Evolutionary conservation across 2,113 vertebrate genomes (phyloP), one percentile per base, ranked within the genome.

Genomic region (Meriones unguiculatus): DNA sequence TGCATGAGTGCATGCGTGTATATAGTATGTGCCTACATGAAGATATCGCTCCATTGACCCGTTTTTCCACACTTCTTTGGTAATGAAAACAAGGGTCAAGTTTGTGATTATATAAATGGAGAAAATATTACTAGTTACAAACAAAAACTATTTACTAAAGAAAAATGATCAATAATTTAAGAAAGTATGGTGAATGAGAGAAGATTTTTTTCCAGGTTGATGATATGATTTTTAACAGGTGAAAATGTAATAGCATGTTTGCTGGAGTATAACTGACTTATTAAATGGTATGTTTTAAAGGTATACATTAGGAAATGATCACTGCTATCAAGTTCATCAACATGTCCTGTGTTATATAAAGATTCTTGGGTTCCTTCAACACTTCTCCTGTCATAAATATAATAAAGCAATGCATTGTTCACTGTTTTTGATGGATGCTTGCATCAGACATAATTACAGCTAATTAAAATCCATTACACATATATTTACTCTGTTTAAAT

Each of bases 391-490:
- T 75, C 65, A 76, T 62, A 96, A 95, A 92, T 90, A 73, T 89
- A 95, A 76, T 90, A 94, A 87, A 50, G 73, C 87, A 94, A 52
- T n/a, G 59, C 69, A 87, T 86, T 95, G 50, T 93, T 35, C 9
- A 35, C 62, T 92, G 10, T 94, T 97, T 54, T 84, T 87, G 95
- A 97, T 80, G 54, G n/a, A 94, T 95, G 46, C 65, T 93, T 90
- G 81, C 76, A 89, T 95, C 64, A 81, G 76, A 93, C 73, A 62
- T 76, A 91, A 88, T 95, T 97, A 97, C 62, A 93, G 96, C 95
- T 97, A 97, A 96, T 98, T 87, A 97, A 91, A 98, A 97, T n/a
- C 93, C 96, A 96, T 97, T 97, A 82, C 84, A 75, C 89, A 59
- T 76, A 22, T 92, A 75, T 96, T 98, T 97, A 95, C 12, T 97